These are phyloP conservation scores for western clawed frog (Xenopus tropicalis) DNA, from an alignment of 2,113 vertebrate species.

Conservation along the genomic window UCB_Xtro_10.0 CM004446.2:23898501-23899000, in stretches of 20 bases:
- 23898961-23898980: background rate
- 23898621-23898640: background rate
- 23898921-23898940: conserved; percentile 4
- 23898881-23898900: conserved; percentile 45
- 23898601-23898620: too few relatives aligned
- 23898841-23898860: conserved; percentile 40
- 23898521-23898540: too few relatives aligned
- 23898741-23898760: conserved; percentile 44
- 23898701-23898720: conserved; percentile 41
- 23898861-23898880: conserved; percentile 33
- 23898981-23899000: too few relatives aligned
- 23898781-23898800: conserved; percentile 37
- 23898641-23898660: conserved; percentile 38
- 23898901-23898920: conserved; percentile 16
- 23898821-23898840: conserved; percentile 21
- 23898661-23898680: too few relatives aligned
- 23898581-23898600: too few relatives aligned
- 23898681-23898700: conserved; percentile 24
- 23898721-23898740: conserved; percentile 44
- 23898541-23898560: too few relatives aligned
- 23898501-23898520: too few relatives aligned
- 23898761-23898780: conserved; percentile 44
- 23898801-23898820: conserved; percentile 45
- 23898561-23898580: too few relatives aligned
- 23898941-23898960: background rate